Percentiles rank a stretch among this genome's conserved stretches.
Evolutionary conservation across 53 echinoderm and acorn worm species (phyloP).

Genomic region (Crossaster papposus): DNA sequence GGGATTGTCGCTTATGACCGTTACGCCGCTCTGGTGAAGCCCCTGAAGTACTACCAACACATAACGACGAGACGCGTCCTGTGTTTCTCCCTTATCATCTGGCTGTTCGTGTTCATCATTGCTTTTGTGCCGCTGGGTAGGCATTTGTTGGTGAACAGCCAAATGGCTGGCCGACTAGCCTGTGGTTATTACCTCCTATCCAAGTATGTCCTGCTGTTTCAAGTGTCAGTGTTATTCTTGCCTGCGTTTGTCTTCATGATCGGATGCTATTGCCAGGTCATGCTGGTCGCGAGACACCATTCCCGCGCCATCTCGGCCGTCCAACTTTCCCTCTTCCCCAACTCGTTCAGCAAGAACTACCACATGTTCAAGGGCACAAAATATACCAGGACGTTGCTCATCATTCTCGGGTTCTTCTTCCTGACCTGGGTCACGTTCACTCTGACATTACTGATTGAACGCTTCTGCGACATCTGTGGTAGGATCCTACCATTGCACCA

Average conservation of each 20-base stretch:
- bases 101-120: constrained; percentile 45
- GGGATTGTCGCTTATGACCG: constrained; percentile 89
- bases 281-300: constrained; percentile 91
- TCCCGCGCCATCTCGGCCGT: constrained; percentile 96
- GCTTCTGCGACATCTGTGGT: constrained; percentile 68
- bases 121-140: constrained; percentile 44
- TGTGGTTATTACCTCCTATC: constrained; percentile 48
- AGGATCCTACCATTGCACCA: constrained; percentile 49
- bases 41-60: constrained; percentile 79
- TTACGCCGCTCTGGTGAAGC: constrained; percentile 89
- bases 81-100: constrained; percentile 64
- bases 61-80: constrained; percentile 75
- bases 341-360: constrained; percentile 79
- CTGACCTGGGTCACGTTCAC: constrained; percentile 83
- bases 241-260: constrained; percentile 78
- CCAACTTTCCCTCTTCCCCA: constrained; percentile 80
- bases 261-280: constrained; percentile 85
- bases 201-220: constrained; percentile 72
- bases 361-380: constrained; percentile 93
- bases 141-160: neutral
- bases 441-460: constrained; percentile 60
- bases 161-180: neutral
- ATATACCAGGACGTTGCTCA: constrained; percentile 84
- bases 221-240: constrained; percentile 69
- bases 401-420: constrained; percentile 85